Evolutionary conservation across 2,888 invertebrate species (phyloP), one percentile per base, ranked within the genome.

Genomic region (Amaurobius ferox): DNA sequence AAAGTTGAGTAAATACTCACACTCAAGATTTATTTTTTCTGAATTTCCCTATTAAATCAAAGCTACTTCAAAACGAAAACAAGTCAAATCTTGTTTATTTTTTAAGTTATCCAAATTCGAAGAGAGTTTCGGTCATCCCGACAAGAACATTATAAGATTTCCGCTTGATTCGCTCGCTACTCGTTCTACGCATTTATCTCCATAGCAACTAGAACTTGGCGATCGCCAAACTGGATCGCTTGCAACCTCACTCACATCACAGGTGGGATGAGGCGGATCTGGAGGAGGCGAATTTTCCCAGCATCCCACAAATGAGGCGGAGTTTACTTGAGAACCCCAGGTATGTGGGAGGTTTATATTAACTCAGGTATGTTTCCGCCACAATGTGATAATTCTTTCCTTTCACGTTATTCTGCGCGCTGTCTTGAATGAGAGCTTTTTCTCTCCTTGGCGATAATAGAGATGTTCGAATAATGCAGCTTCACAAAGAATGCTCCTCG

Each of bases 261-360:
- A 79, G 79, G 79, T 79, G 62, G 28, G 72, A 64, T 66, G 35
- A 71, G 64, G 62, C 74, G 81, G 74, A 68, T 55, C 40, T 35
- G 55, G 32, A 29, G 35, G 23, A 55, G 67, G 29, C 30, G 67
- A 73, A 80, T 73, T 73, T 67, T 83, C 76, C 70, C 76, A 68
- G 73, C 70, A 71, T 44, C 35, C 76, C 64, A 64, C 70, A 64
- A 70, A 70, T 44, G 67, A 83, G 76, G 81, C 76, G 76, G 81
- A 23, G 74, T 83, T 71, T 73, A 19, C 76, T n/a, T 11, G n/a
- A 44, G 44, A 44, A n/a, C n/a, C 9, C 44, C 55, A 55, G 55
- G 55, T 55, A 55, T 55, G 55, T n/a, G 55, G 55, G 55, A 55
- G 55, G 55, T 23, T 55, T 55, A 55, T 23, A 55, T 55, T 55